phyloP scores from a whole-genome alignment of 2,888 invertebrate species.

The Scrobipalpa costella region DNA sequence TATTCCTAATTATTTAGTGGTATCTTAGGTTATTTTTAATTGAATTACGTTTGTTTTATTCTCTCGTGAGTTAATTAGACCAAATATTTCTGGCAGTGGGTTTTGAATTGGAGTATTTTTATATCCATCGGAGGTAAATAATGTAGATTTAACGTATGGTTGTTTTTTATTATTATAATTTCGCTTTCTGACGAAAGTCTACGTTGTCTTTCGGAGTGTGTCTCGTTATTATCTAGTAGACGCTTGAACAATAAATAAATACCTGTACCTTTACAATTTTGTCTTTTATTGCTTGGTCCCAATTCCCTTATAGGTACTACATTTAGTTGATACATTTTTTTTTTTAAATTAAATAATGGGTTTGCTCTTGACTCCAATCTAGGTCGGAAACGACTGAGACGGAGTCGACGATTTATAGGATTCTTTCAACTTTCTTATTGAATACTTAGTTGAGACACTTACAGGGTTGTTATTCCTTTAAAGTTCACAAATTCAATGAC shows the following conservation, averaged over 20 bases:
- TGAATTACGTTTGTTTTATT: conserved; percentile 32
- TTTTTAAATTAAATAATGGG: too few species aligned
- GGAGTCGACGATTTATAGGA: too few species aligned
- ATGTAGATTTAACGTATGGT: conserved; percentile 57
- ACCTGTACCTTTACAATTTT: conserved; percentile 69
- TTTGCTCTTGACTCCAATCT: too few species aligned
- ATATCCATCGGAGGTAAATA: conserved; percentile 53
- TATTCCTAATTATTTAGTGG: conserved; percentile 6
- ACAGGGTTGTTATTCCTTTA: too few species aligned
- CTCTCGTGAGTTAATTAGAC: conserved; percentile 35
- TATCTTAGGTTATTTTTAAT: conserved; percentile 38
- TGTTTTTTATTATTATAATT: conserved; percentile 58
- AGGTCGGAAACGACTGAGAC: too few species aligned
- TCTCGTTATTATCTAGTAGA: conserved; percentile 73
- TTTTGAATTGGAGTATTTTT: conserved; percentile 49
- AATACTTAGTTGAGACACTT: too few species aligned
- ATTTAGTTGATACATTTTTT: too few species aligned
- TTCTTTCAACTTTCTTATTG: too few species aligned
- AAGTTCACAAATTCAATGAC: too few species aligned
- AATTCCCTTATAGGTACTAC: too few species aligned
- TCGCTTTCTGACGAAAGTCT: conserved; percentile 60
- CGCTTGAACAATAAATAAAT: conserved; percentile 78
- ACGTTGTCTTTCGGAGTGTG: conserved; percentile 60
- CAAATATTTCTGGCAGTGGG: conserved; percentile 64
- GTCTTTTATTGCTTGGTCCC: conserved; percentile 45